phyloP scores from a whole-genome alignment of 2,113 vertebrate species.

The Pollimyrus isidori region DNA sequence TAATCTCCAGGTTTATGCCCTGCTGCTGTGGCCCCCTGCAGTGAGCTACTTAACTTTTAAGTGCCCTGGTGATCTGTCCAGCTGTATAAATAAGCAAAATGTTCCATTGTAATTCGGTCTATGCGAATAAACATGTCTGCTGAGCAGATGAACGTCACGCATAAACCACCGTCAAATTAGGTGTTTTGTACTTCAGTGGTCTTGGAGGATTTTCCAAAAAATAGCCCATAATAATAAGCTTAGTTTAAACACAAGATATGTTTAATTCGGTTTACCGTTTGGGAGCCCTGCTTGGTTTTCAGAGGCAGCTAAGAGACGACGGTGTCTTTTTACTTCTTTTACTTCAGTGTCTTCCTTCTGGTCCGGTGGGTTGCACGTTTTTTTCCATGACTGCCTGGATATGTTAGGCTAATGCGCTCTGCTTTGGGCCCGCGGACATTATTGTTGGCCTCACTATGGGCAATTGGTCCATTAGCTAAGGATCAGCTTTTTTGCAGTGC shows the following conservation, averaged over 20 bases:
- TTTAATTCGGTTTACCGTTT: neutral
- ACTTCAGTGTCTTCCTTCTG: neutral
- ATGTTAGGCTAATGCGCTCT: neutral
- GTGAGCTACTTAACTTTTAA: neutral
- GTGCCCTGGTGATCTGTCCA: neutral
- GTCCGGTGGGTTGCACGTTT: neutral
- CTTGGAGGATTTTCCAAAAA: neutral
- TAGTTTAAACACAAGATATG: neutral
- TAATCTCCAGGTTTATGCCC: neutral
- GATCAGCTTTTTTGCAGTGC: neutral
- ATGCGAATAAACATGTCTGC: neutral
- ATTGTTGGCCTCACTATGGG: neutral
- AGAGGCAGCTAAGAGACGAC: neutral
- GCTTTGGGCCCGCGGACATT: neutral
- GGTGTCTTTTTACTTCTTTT: neutral
- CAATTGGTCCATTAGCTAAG: neutral
- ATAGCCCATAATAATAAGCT: neutral
- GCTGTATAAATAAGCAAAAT: constrained; percentile 11
- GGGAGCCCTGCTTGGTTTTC: neutral
- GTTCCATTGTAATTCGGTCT: neutral
- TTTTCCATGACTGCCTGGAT: neutral
- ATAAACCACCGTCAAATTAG: neutral
- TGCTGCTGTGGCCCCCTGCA: neutral
- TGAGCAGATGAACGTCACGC: neutral
- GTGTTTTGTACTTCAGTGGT: neutral